Base-by-base conservation (phyloP, 1,140 invertebrate genomes). In the Chironomus striatipennis region DNA sequence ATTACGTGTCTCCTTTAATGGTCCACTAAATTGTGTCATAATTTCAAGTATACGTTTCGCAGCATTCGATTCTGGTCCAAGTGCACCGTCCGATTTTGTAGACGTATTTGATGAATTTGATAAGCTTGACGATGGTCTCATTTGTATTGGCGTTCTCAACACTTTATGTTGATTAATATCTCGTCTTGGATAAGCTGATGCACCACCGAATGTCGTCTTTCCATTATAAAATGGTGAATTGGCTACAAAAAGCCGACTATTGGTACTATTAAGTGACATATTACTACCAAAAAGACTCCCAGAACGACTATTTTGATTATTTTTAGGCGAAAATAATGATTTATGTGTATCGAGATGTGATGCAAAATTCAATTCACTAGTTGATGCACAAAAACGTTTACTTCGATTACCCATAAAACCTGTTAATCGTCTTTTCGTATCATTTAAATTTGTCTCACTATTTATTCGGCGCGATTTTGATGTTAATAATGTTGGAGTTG, bases 171-270 rank as follows among this genome's bases (percentile, higher is more conserved):
- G 42, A 43, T 43, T 57, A 9, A 43, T 81, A 76, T 84, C 84
- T 75, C 83, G 83, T 74, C 84, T 85, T 34, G 85, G 85, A 74
- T 89, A 87, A 2, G 88, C 87, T 64, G 91, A 87, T 47, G 90
- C 88, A 70, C 93, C 93, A 34, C 93, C 93, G 83, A 90, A 95
- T 67, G 86, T 88, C 2, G 90, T 94, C 77, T 86, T 87, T n/a
- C 92, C 92, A 76, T 85, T 85, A 80, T 95, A 95, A 81, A 94
- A 95, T 43, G 93, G 90, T 10, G 93, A 90, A 64, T 77, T 77
- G 0, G 77, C 78, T 73, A 80, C 79, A 15, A 82, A 73, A 15
- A 82, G 73, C 0, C 81, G 79, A 65, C 81, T 81, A 65, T 82
- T 81, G 73, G 80, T 82, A 21, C 65, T 70, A 70, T 21, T 70